phyloP scores from a whole-genome alignment of 1,140 invertebrate genomes.

The Zelostemma sp. region DNA sequence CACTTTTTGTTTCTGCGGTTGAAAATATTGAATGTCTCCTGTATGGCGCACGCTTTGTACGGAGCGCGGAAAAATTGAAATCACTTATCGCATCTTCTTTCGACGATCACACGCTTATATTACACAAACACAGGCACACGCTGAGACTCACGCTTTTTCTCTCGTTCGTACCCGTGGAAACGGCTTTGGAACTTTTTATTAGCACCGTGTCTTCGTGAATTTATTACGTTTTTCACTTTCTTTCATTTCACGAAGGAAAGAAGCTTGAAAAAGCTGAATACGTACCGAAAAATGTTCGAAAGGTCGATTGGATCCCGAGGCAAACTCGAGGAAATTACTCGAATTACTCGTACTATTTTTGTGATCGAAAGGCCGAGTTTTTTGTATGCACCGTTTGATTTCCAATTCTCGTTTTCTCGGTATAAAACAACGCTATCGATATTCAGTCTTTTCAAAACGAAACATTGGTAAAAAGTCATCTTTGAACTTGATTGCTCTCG shows the following conservation, averaged over 20 bases:
- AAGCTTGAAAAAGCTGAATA: too few relatives aligned
- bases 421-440: background rate
- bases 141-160: conserved; percentile 31
- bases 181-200: conserved; percentile 63
- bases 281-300: too few relatives aligned
- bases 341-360: too few relatives aligned
- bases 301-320: too few relatives aligned
- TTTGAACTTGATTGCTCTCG: conserved; percentile 3
- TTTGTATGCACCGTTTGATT: too few relatives aligned
- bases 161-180: conserved; percentile 32
- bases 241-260: conserved; percentile 23
- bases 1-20: conserved; percentile 64
- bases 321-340: too few relatives aligned
- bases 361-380: too few relatives aligned
- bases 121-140: conserved; percentile 30
- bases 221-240: conserved; percentile 28
- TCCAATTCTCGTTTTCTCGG: background rate
- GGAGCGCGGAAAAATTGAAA: conserved; percentile 35
- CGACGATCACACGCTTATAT: conserved; percentile 31
- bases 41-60: conserved; percentile 12
- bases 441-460: conserved; percentile 35
- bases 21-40: conserved; percentile 34
- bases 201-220: conserved; percentile 64
- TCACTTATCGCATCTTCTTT: conserved; percentile 22
- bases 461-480: conserved; percentile 14